Base-by-base conservation (phyloP, 2,113 vertebrate species). In the Oncorhynchus nerka region DNA sequence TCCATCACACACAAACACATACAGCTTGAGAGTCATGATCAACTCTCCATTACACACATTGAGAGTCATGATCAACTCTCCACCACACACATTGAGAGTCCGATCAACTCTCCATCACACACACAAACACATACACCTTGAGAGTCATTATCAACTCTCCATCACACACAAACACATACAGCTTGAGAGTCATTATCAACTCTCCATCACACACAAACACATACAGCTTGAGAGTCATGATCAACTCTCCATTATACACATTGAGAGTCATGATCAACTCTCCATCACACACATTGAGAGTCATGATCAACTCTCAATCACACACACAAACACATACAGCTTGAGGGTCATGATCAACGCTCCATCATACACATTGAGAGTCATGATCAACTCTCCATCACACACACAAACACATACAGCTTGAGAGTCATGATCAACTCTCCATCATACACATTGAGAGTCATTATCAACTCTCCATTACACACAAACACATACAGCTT, bases 381-480 rank as follows among this genome's bases (percentile, higher is more conserved):
- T 34, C 32, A 34, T 34, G 0, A 34, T 34, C 32, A 34, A 34
- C 32, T 34, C 32, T 6, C 5, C 5, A 34, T 34, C 28, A 61
- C 5, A 61, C 57, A 61, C 16, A 1, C n/a, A n/a, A n/a, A n/a
- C n/a, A n/a, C n/a, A n/a, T n/a, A n/a, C n/a, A n/a, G n/a, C n/a
- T 34, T 45, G 66, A 51, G 73, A 72, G 74, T 88, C 80, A 82
- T 83, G 75, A 74, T 65, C 55, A 67, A 82, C 74, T 75, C 80
- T 48, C 71, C 30, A 32, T 32, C 49, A 71, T 24, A 71, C n/a
- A 51, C 20, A 51, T 39, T 39, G 34, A 24, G 34, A 39, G 34
- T 39, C 34, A n/a, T 8, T 39, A 39, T 34, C 32, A 34, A 34
- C 32, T 6, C 32, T 1, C 5, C 69, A 69, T 34, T 20, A 69